A percentile compares a stretch with the other conserved stretches of the same genome.
Evolutionary conservation across 53 echinoderm and acorn worm species (phyloP).

Genomic region (Paelopatides confundens): DNA sequence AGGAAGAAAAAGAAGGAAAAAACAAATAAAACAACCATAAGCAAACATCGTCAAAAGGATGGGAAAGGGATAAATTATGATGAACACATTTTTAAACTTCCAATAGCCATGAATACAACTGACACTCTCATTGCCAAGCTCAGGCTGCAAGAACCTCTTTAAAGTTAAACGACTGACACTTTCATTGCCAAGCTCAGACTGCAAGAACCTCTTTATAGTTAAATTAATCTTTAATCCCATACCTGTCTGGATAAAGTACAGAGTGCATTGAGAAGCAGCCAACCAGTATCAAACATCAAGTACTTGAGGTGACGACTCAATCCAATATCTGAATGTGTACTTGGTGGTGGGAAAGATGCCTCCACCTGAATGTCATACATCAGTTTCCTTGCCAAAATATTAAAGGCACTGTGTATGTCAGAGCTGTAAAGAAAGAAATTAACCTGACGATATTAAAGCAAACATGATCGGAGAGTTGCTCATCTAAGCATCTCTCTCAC

Average conservation of each 20-base stretch:
- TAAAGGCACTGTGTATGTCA: conserved; percentile 96
- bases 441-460: too few species aligned
- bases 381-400: conserved; percentile 88
- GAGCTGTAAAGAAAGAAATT: conserved; percentile 52
- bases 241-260: conserved; percentile 87
- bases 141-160: background rate
- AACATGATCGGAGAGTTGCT: too few species aligned
- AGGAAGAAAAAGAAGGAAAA: too few species aligned
- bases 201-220: background rate
- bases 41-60: too few species aligned
- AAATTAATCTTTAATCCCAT: conserved; percentile 2
- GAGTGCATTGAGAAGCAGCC: conserved; percentile 88
- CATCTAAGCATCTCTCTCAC: too few species aligned
- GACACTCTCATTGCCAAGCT: too few species aligned
- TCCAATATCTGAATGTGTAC: conserved; percentile 36
- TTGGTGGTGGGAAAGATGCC: conserved; percentile 53
- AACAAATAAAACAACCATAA: too few species aligned
- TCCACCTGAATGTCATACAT: conserved; percentile 87
- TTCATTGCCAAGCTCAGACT: too few species aligned
- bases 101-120: too few species aligned
- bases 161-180: background rate
- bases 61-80: too few species aligned
- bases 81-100: too few species aligned
- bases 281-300: conserved; percentile 91
- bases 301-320: conserved; percentile 77